A percentile compares a stretch with the other conserved stretches of the same genome.
Evolutionary conservation across 1,140 invertebrate genomes (phyloP).

Genomic region (Euborellia annulipes): DNA sequence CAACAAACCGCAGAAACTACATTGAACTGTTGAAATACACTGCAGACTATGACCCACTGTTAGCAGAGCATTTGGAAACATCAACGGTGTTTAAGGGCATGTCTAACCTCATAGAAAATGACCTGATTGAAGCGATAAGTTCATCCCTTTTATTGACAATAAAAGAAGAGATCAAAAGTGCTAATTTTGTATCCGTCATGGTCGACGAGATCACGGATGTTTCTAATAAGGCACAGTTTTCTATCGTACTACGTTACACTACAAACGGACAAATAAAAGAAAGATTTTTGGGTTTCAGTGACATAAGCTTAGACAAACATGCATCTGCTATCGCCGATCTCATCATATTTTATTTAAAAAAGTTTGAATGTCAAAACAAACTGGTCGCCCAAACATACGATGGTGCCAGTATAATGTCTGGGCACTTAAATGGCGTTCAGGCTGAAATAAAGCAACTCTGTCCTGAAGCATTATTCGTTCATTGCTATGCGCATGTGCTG

Average conservation of each 20-base stretch:
- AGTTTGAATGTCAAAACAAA: slow-evolving; percentile 7
- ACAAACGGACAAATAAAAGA: slow-evolving; percentile 6
- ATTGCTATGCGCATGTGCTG: slow-evolving; percentile 8
- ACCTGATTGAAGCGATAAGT: slow-evolving; percentile 10
- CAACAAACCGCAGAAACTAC: slow-evolving; percentile 7
- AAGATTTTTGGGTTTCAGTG: slow-evolving; percentile 10
- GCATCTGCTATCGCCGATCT: slow-evolving; percentile 3
- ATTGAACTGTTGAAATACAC: slow-evolving; percentile 5
- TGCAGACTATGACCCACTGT: slow-evolving; percentile 1
- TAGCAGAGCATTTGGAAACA: slow-evolving; percentile 8
- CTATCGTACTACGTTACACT: slow-evolving; percentile 9
- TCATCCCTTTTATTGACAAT: slow-evolving; percentile 5
- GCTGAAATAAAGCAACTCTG: slow-evolving; percentile 6
- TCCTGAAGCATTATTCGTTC: slow-evolving; percentile 8
- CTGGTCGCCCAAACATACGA: slow-evolving; percentile 14
- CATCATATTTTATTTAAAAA: slow-evolving; percentile 3
- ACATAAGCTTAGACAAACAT: slow-evolving; percentile 9
- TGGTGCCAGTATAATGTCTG: slow-evolving; percentile 11
- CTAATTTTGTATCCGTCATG: slow-evolving; percentile 8
- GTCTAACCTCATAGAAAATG: slow-evolving; percentile 12
- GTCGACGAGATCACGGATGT: slow-evolving; percentile 13
- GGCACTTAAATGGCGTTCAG: slow-evolving; percentile 9
- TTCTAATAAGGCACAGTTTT: slow-evolving; percentile 7
- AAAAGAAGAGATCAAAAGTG: slow-evolving; percentile 5
- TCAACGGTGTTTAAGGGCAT: slow-evolving; percentile 1